Conservation (phyloP, 2,888 invertebrate genomes). For the Galerucella pusilla region DNA sequence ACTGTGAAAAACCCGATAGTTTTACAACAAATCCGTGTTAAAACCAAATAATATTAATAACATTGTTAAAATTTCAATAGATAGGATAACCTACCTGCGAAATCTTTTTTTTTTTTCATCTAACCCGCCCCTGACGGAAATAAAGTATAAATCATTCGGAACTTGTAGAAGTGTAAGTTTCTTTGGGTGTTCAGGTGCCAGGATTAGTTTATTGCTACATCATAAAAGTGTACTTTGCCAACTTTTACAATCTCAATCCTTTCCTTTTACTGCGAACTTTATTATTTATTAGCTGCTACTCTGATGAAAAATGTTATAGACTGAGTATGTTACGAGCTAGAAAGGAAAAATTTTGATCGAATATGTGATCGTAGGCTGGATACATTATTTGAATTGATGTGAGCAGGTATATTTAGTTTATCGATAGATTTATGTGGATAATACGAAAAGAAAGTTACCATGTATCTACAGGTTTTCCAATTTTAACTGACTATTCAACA, state of each 20-base stretch:
- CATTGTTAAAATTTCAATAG: not conserved
- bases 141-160: constrained; percentile 48
- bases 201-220: constrained; percentile 55
- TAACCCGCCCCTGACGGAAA: constrained; percentile 41
- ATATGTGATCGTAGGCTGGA: constrained; percentile 4
- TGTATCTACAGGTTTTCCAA: too few species aligned
- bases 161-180: constrained; percentile 57
- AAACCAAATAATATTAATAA: not conserved
- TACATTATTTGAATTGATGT: not conserved
- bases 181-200: constrained; percentile 55
- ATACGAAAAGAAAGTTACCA: not conserved
- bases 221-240: constrained; percentile 55
- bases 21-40: constrained; percentile 5
- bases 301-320: constrained; percentile 41
- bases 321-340: constrained; percentile 23
- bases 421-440: not conserved
- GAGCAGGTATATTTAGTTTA: not conserved
- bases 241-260: constrained; percentile 49
- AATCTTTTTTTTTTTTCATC: constrained; percentile 13
- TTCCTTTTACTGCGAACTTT: constrained; percentile 48
- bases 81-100: constrained; percentile 10
- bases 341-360: constrained; percentile 26
- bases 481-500: too few species aligned
- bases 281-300: constrained; percentile 48
- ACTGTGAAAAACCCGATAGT: not conserved